A percentile compares a stretch with the other conserved stretches of the same genome.
Conservation (phyloP, 2,797 vertebrate genomes). For the Melanotaenia nigrans region DNA sequence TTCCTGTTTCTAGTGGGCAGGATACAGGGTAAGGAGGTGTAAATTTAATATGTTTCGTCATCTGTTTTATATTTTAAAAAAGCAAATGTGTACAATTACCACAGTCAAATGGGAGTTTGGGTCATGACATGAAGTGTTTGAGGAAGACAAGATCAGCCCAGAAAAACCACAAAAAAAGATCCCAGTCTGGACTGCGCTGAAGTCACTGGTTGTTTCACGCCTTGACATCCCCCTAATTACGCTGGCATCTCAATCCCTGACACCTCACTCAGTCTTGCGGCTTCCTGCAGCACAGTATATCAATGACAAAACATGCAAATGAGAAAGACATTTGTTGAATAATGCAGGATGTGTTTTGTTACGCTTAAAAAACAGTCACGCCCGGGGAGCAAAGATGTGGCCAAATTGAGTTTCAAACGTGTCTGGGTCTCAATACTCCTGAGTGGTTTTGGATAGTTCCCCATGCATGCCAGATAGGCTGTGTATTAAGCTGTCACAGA, state of each 20-base stretch:
- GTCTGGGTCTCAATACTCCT: constrained; percentile 73
- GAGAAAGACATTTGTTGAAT: constrained; percentile 38
- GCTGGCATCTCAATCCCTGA: constrained; percentile 39
- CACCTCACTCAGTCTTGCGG: constrained; percentile 49
- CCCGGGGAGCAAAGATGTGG: constrained; percentile 33
- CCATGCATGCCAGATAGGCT: constrained; percentile 73
- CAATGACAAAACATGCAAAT: constrained; percentile 32
- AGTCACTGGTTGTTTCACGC: constrained; percentile 41
- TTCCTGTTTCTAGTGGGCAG: constrained; percentile 57
- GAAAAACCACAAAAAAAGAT: constrained; percentile 65
- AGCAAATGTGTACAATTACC: constrained; percentile 33
- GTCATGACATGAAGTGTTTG: constrained; percentile 50
- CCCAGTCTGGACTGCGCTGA: constrained; percentile 36
- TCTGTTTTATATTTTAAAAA: constrained; percentile 64
- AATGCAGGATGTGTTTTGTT: constrained; percentile 54
- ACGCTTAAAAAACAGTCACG: constrained; percentile 38
- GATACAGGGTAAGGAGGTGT: constrained; percentile 76
- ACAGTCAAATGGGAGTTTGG: constrained; percentile 48
- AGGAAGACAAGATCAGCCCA: constrained; percentile 60
- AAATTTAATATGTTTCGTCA: constrained; percentile 78
- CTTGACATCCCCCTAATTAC: constrained; percentile 48
- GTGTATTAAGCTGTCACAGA: constrained; percentile 81
- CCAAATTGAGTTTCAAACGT: constrained; percentile 62
- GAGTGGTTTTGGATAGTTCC: constrained; percentile 71
- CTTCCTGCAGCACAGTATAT: constrained; percentile 8